These are phyloP conservation scores for Sesamia inferens DNA, from an alignment of 2,888 invertebrate species.

Conservation along the genomic window DNA sequence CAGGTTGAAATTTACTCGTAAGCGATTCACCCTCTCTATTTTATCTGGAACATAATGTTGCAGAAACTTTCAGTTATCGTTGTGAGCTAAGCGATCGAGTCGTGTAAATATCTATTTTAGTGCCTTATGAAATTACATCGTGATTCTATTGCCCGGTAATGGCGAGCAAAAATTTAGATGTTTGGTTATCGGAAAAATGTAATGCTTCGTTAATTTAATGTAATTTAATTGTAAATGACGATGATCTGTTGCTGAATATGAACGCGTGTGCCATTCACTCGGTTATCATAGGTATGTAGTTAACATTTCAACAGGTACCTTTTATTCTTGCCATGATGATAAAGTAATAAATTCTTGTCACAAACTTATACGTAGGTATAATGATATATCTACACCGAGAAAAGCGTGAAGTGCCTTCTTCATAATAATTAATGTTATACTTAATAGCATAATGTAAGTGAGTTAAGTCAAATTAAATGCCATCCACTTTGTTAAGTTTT, in stretches of 20 bases:
- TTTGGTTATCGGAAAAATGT: slow-evolving; percentile 69
- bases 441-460: slow-evolving; percentile 85
- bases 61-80: slow-evolving; percentile 76
- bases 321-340: slow-evolving; percentile 90
- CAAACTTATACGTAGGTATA: slow-evolving; percentile 79
- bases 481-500: slow-evolving; percentile 90
- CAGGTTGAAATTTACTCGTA: slow-evolving; percentile 89
- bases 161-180: slow-evolving; percentile 75
- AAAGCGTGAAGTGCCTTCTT: slow-evolving; percentile 87
- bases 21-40: slow-evolving; percentile 84
- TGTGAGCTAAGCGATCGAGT: slow-evolving; percentile 71
- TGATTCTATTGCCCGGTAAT: slow-evolving; percentile 79
- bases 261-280: slow-evolving; percentile 89
- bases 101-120: slow-evolving; percentile 85
- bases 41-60: slow-evolving; percentile 80
- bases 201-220: slow-evolving; percentile 70
- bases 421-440: slow-evolving; percentile 85
- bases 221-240: slow-evolving; percentile 74
- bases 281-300: slow-evolving; percentile 88
- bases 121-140: slow-evolving; percentile 84
- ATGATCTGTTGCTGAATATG: slow-evolving; percentile 80
- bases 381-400: slow-evolving; percentile 82
- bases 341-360: slow-evolving; percentile 89
- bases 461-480: slow-evolving; percentile 90
- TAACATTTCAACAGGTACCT: slow-evolving; percentile 89